These are phyloP conservation scores for Caenorhabditis auriculariae DNA, from an alignment of 2,888 invertebrate genomes.

Conservation along the genomic window DNA sequence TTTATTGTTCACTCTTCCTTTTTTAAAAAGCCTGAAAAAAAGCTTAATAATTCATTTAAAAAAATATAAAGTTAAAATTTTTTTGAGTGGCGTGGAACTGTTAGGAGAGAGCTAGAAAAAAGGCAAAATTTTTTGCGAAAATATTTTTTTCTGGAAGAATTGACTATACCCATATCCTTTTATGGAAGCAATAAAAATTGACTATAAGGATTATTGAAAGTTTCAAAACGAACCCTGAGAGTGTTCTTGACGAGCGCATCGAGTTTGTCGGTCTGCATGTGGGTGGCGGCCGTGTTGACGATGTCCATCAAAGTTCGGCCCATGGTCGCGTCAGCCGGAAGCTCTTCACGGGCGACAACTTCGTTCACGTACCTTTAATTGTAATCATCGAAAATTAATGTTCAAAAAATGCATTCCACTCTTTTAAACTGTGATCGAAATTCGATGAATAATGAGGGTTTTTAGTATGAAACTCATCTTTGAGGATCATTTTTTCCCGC, in stretches of 20 bases:
- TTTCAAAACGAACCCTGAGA: constrained; percentile 74
- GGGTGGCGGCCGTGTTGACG: constrained; percentile 75
- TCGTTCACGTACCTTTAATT: constrained; percentile 75
- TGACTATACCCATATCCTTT: no score
- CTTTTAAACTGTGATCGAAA: background rate
- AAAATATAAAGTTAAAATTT: no score
- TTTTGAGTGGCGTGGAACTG: no score
- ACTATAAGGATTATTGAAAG: no score
- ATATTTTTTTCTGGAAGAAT: no score
- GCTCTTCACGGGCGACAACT: constrained; percentile 74
- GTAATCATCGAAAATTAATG: constrained; percentile 3
- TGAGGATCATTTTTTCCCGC: background rate
- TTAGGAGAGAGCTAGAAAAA: no score
- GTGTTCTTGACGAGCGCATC: constrained; percentile 92
- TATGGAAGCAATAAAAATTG: no score
- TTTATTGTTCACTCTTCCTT: no score
- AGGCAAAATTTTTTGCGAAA: no score
- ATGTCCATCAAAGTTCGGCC: constrained; percentile 80
- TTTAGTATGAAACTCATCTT: background rate
- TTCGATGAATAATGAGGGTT: background rate
- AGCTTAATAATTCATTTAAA: no score
- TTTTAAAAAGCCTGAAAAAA: no score
- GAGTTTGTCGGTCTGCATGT: constrained; percentile 81
- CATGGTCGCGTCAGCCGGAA: constrained; percentile 76
- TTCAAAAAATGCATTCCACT: background rate